phyloP scores from a whole-genome alignment of 2,888 invertebrate species.

The Callyntrura guangdongensis region DNA sequence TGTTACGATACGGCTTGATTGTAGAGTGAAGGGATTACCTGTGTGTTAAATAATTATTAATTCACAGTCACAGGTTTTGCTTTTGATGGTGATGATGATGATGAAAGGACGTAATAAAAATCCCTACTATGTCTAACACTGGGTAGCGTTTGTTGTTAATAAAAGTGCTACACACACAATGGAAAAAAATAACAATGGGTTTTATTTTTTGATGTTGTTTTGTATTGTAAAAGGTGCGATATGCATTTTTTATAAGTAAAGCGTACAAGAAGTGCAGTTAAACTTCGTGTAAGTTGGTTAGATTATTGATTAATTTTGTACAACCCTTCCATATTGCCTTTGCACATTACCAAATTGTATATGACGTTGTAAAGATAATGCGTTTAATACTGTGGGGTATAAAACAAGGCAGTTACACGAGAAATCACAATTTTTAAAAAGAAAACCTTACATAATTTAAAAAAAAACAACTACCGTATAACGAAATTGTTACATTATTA shows the following conservation, averaged over 20 bases:
- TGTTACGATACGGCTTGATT: slow-evolving; percentile 9
- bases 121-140: slow-evolving; percentile 23
- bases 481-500: not conserved
- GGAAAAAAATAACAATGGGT: slow-evolving; percentile 23
- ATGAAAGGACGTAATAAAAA: slow-evolving; percentile 39
- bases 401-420: not conserved
- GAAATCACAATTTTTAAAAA: not conserved
- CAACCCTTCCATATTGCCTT: too few species aligned
- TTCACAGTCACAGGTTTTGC: slow-evolving; percentile 50
- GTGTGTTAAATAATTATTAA: slow-evolving; percentile 35
- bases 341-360: not conserved
- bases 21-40: not conserved
- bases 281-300: not conserved
- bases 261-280: slow-evolving; percentile 10
- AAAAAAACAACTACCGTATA: not conserved
- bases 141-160: not conserved
- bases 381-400: not conserved
- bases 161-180: not conserved
- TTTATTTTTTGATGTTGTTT: slow-evolving; percentile 20
- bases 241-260: slow-evolving; percentile 8
- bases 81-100: slow-evolving; percentile 8
- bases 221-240: not conserved
- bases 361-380: not conserved
- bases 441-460: not conserved
- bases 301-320: not conserved